Base-by-base conservation (phyloP, 1,140 invertebrate species). In the Anadara kagoshimensis region DNA sequence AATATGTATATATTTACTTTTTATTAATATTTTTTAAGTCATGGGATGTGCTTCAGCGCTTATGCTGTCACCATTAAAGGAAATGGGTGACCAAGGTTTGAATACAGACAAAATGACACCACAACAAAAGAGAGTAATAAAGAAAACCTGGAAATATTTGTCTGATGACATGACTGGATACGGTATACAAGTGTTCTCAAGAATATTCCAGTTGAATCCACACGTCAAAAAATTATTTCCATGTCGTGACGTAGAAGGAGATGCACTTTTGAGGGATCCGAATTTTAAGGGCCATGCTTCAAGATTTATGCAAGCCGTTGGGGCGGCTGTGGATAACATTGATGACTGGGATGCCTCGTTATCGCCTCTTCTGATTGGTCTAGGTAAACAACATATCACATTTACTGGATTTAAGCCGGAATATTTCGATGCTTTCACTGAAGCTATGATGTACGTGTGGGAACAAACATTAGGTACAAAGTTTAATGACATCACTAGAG, bases 241-340 rank as follows among this genome's bases (percentile, higher is more conserved):
- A 7, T 80, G 67, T 53, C 44, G 64, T 16, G 63, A 78, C 43
- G 67, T 63, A 16, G 65, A 68, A 29, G 78, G 75, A 12, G 75
- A 80, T 16, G 62, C 54, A 3, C 56, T 84, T 43, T 12, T 71
- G 18, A 24, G 49, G 8, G 72, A 84, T 51, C 47, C 45, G 1
- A 65, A 72, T n/a, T 82, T 85, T 56, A 73, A 71, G 43, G 78
- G 78, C 12, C 83, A 85, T 59, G 79, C 81, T n/a, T 74, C 77
- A 1, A 70, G 81, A 18, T 85, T 85, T 65, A 82, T 85, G 81
- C 75, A 85, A 45, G 78, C 80, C 7, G 78, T 85, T 24, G 80
- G 78, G 5, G 78, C 80, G 1, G 81, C 78, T 1, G 76, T 85
- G 1, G 79, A 79, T 16, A 83, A 83, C 58, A 78, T 85, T 1